phyloP scores from a whole-genome alignment of 2,797 vertebrate species.

The Novumbra hubbsi region DNA sequence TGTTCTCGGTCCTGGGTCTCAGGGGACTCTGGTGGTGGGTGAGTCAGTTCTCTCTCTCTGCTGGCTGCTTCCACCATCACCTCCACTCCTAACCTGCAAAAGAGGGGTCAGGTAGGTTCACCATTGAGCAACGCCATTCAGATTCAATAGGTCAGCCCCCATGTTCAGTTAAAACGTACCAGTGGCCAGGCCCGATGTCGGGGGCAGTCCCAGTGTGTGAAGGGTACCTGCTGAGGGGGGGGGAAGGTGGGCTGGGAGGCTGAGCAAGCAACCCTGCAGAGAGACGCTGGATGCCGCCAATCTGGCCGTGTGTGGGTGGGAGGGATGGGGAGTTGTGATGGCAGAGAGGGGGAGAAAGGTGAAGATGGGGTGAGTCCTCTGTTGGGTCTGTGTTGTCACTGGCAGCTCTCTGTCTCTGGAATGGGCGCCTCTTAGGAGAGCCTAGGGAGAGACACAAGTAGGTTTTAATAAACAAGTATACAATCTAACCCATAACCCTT shows the following conservation, averaged over 20 bases:
- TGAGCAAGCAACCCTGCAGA: slow-evolving; percentile 79
- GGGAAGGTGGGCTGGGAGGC: slow-evolving; percentile 67
- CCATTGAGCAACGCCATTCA: neutral
- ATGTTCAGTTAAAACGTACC: neutral
- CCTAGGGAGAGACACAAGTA: slow-evolving; percentile 60
- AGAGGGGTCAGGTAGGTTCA: neutral
- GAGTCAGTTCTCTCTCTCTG: slow-evolving; percentile 36
- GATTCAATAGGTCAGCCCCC: neutral
- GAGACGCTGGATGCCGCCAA: slow-evolving; percentile 71
- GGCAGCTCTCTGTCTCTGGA: slow-evolving; percentile 93
- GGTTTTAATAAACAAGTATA: no score
- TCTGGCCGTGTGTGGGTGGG: slow-evolving; percentile 64
- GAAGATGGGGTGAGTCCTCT: slow-evolving; percentile 69
- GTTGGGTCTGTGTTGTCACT: slow-evolving; percentile 91
- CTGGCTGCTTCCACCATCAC: slow-evolving; percentile 65
- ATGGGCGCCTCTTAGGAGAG: slow-evolving; percentile 87
- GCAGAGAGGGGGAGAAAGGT: slow-evolving; percentile 63
- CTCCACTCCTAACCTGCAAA: slow-evolving; percentile 78
- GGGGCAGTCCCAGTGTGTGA: neutral
- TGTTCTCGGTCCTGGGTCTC: slow-evolving; percentile 33
- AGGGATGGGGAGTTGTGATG: slow-evolving; percentile 73
- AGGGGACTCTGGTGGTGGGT: slow-evolving; percentile 19
- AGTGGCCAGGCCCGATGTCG: neutral
- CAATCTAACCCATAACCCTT: no score
- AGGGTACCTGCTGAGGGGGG: slow-evolving; percentile 83